Conservation (phyloP, 2,797 vertebrate species). For the Lagodon rhomboides region DNA sequence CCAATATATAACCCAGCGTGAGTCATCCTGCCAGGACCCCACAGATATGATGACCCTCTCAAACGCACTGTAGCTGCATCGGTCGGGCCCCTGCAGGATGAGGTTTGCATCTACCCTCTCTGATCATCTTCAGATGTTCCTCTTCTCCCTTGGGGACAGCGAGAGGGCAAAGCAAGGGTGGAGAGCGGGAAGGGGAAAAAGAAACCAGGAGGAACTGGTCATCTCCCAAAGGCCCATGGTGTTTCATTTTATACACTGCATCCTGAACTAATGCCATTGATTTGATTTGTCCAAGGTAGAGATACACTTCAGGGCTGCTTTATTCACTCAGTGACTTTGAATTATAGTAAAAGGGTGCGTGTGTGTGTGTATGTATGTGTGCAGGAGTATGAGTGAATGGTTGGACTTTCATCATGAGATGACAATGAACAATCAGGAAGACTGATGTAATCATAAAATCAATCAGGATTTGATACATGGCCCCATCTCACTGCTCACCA, state of each 20-base stretch:
- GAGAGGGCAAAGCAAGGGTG: conserved; percentile 31
- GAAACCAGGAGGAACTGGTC: conserved; percentile 47
- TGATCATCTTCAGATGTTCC: conserved; percentile 78
- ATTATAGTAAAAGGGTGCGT: conserved; percentile 28
- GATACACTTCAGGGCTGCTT: conserved; percentile 45
- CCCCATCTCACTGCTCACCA: conserved; percentile 39
- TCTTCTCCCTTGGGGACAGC: conserved; percentile 40
- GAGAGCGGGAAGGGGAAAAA: conserved; percentile 33
- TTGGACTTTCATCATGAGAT: conserved; percentile 44
- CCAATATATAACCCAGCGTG: conserved; percentile 74
- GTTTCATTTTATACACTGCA: conserved; percentile 59
- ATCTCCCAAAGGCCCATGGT: conserved; percentile 35
- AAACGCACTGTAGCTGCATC: conserved; percentile 51
- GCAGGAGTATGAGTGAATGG: conserved; percentile 11
- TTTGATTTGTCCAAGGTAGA: conserved; percentile 59
- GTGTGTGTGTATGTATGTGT: background rate
- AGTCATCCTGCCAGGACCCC: conserved; percentile 70
- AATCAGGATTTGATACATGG: conserved; percentile 60
- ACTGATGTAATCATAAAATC: conserved; percentile 65
- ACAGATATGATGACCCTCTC: conserved; percentile 60
- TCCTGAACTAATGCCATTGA: conserved; percentile 62
- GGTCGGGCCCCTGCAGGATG: conserved; percentile 37
- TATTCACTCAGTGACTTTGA: conserved; percentile 50
- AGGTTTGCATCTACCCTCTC: conserved; percentile 35
- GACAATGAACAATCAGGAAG: conserved; percentile 53